These are phyloP conservation scores for Sinelater perroti DNA, from an alignment of 2,888 invertebrate species.

Conservation along the genomic window DNA sequence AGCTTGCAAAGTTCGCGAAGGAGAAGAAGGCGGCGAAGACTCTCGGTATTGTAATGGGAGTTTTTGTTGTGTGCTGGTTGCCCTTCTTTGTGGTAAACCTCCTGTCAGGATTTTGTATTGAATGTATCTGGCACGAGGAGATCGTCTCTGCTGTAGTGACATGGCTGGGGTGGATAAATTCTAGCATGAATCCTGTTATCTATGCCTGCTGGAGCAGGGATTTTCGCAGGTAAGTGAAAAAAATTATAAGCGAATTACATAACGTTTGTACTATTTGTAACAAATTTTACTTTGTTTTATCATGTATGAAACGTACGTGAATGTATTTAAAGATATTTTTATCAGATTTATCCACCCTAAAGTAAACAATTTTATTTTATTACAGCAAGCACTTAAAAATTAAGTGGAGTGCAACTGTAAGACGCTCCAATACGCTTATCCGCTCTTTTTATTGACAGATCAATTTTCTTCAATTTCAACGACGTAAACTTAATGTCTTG, in stretches of 20 bases:
- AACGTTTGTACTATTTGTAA: no score
- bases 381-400: no score
- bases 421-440: background rate
- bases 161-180: constrained; percentile 96
- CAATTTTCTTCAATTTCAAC: constrained; percentile 26
- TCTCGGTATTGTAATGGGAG: constrained; percentile 95
- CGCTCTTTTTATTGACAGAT: constrained; percentile 25
- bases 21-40: constrained; percentile 99
- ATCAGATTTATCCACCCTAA: constrained; percentile 9
- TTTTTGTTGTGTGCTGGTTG: constrained; percentile 96
- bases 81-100: constrained; percentile 97
- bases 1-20: constrained; percentile 94
- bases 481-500: constrained; percentile 27
- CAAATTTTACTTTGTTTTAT: no score
- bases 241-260: no score
- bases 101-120: constrained; percentile 86
- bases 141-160: constrained; percentile 88
- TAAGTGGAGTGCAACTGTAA: constrained; percentile 12
- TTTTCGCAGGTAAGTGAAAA: constrained; percentile 80
- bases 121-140: constrained; percentile 88
- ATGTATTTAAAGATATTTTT: constrained; percentile 11
- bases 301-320: no score
- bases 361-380: constrained; percentile 13
- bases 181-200: constrained; percentile 96
- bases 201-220: constrained; percentile 99